Evolutionary conservation across 2,113 vertebrate species (phyloP), one percentile per base, ranked within the genome.

Genomic region (Nicator chloris): DNA sequence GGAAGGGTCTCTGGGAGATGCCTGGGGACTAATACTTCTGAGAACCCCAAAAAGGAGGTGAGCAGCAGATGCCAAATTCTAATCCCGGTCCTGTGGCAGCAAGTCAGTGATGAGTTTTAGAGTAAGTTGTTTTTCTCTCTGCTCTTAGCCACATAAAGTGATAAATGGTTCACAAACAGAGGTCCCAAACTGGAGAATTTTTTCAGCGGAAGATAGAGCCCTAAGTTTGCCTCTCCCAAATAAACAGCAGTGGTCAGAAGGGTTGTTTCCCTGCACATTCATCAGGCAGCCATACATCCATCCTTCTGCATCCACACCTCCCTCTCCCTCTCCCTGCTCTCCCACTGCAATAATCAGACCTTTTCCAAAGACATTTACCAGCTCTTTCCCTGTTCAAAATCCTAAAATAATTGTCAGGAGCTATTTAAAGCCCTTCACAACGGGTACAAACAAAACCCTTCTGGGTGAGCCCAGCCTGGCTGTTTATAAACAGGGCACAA

Each of bases 341-440:
- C 82, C 50, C 4, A 0, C 71, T 72, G 47, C 56, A 2, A 75
- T 13, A 53, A 63, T 30, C 90, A 81, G 51, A 57, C 59, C 64
- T 84, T 94, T 96, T 49, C 80, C 91, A 94, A 86, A 88, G 65
- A 70, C 69, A 68, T 39, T 50, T 94, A 51, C 88, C 9, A 56
- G 92, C 80, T 81, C 76, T 94, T 94, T 97, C 94, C 82, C 86
- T 10, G 54, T 96, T 95, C 88, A 90, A 75, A 93, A 66, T 40
- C 88, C 96, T 26, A 77, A 95, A 90, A 93, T 73, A 80, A 65
- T 77, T 81, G 82, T 54, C 59, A 15, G 66, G 12, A 69, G 79
- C 86, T 93, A 88, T 95, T 93, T 93, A 94, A 93, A 94, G 96
- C 92, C 49, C 37, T 88, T 61, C 82, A 79, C 70, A 86, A 79